Evolutionary conservation across 2,113 vertebrate genomes (phyloP).

Genomic region (Anarrhichthys ocellatus): DNA sequence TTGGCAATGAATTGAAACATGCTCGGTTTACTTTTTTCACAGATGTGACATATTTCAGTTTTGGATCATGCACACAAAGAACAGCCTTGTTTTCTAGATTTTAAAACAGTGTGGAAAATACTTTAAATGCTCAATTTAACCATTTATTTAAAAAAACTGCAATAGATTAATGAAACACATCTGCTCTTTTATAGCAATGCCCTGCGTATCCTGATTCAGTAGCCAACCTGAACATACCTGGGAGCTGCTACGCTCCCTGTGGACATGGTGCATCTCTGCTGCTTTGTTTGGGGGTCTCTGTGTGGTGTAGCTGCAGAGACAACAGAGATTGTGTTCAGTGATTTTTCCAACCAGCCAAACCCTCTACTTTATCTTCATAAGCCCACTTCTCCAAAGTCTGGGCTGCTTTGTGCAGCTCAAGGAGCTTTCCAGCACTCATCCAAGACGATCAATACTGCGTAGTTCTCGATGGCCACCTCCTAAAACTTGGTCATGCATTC

Average conservation of each 20-base stretch:
- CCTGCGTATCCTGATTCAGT: constrained; percentile 31
- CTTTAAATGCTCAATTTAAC: constrained; percentile 10
- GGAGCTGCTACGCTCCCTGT: constrained; percentile 42
- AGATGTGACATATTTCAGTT: constrained; percentile 57
- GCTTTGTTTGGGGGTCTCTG: constrained; percentile 35
- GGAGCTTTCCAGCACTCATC: not conserved
- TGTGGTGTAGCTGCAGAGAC: constrained; percentile 1
- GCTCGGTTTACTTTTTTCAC: constrained; percentile 38
- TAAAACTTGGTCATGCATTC: not conserved
- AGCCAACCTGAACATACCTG: constrained; percentile 43
- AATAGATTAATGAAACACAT: constrained; percentile 20
- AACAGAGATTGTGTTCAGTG: constrained; percentile 11
- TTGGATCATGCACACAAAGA: constrained; percentile 24
- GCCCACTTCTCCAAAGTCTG: constrained; percentile 29
- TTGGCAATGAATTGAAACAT: constrained; percentile 45
- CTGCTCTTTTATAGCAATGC: constrained; percentile 30
- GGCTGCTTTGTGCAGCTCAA: not conserved
- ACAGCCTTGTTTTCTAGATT: constrained; percentile 7
- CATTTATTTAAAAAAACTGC: constrained; percentile 5
- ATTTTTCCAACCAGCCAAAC: constrained; percentile 17
- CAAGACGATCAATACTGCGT: not conserved
- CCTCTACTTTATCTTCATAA: constrained; percentile 16
- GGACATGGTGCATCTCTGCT: constrained; percentile 40
- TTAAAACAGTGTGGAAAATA: constrained; percentile 16
- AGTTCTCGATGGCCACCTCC: not conserved